Evolutionary conservation across 2,888 invertebrate species (phyloP), one percentile per base, ranked within the genome.

Genomic region (Phyllotreta striolata): DNA sequence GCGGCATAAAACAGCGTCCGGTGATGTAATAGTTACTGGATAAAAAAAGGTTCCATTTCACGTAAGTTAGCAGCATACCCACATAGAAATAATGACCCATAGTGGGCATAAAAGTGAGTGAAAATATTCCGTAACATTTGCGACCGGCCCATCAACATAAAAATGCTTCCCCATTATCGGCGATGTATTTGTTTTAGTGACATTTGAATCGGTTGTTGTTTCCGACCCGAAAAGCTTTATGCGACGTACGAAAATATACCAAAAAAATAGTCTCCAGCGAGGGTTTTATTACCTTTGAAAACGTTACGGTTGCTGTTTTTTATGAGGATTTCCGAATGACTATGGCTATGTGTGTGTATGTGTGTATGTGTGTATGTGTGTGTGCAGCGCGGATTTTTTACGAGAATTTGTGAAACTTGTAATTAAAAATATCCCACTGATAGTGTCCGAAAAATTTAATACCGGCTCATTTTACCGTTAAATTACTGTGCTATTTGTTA

Each of bases 181-280:
- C 58, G 57, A 64, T 63, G 63, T 60, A 44, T 61, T 63, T 65
- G 63, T 67, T 63, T 66, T 65, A 67, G 55, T 40, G 61, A 47
- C 59, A 51, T 66, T 58, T 63, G 57, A 66, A 63, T 63, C 57
- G 56, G 24, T 57, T 58, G 49, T 51, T 54, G 10, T 63, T 62
- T 63, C 61, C 63, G 63, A 13, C 46, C 51, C 58, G 44, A 37
- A 64, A 49, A 47, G 63, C 57, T 57, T 62, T 64, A 62, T 62
- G 47, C 46, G 40, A 37, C 37, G 57, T 52, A 44, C 34, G 58
- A 47, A 47, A 47, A 60, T 55, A 66, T 40, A 54, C 51, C 37
- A 38, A 38, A 59, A 55, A 55, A 49, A 58, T 40, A 43, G 38
- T 40, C 56, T 41, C 56, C 13, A 49, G 47, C 55, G 62, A 62